Percentiles rank a stretch among this genome's conserved stretches.
These are phyloP conservation scores for Drosophila baimaii DNA, from an alignment of 1,140 invertebrate species.

Conservation along the genomic window DNA sequence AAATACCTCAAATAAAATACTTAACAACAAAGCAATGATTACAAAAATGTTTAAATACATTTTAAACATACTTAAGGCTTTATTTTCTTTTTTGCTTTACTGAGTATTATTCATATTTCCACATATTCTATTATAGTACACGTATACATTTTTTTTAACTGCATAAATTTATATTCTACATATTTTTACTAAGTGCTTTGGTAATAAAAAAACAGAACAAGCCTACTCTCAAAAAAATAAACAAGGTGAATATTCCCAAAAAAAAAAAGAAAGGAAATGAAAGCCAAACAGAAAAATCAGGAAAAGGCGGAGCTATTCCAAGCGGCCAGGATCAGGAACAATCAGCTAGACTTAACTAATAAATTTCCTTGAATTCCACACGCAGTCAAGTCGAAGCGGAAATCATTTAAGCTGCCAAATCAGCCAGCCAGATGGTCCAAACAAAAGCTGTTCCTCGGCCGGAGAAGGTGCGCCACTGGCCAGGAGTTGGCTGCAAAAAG, in stretches of 20 bases:
- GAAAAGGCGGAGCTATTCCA: slow-evolving; percentile 25
- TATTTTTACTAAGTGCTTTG: slow-evolving; percentile 41
- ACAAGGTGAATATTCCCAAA: slow-evolving; percentile 9
- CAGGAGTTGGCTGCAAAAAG: slow-evolving; percentile 28
- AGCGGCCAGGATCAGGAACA: slow-evolving; percentile 41
- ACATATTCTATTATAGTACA: not conserved
- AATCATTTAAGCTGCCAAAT: slow-evolving; percentile 83
- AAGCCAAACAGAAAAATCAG: slow-evolving; percentile 28
- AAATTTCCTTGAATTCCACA: slow-evolving; percentile 79
- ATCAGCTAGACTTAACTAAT: slow-evolving; percentile 72
- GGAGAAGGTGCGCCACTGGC: slow-evolving; percentile 13
- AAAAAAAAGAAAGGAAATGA: slow-evolving; percentile 32
- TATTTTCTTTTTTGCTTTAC: not conserved
- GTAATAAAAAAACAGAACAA: slow-evolving; percentile 19
- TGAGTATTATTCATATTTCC: slow-evolving; percentile 28
- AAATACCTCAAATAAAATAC: not conserved
- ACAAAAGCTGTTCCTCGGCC: slow-evolving; percentile 40
- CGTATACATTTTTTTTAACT: too few relatives aligned
- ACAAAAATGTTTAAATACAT: not conserved
- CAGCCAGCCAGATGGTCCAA: slow-evolving; percentile 68
- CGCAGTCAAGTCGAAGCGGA: slow-evolving; percentile 67
- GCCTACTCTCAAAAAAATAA: slow-evolving; percentile 12
- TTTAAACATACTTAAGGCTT: not conserved
- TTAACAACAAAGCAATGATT: not conserved
- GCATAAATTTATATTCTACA: slow-evolving; percentile 37